phyloP scores from a whole-genome alignment of 2,888 invertebrate species.

The Apotomis turbidana region DNA sequence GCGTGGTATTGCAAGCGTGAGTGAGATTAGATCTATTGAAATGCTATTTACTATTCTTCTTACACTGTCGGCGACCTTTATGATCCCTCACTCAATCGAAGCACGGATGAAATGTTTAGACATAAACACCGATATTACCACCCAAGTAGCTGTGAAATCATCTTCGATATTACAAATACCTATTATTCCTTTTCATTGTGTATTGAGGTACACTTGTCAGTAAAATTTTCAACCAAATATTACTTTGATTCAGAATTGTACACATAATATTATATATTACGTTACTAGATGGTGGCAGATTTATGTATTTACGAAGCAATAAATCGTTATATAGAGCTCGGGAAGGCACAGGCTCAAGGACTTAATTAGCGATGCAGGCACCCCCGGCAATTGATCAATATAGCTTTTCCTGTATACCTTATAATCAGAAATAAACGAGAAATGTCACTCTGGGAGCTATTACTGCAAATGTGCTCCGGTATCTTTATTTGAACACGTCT shows the following conservation, averaged over 20 bases:
- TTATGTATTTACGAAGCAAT: neutral
- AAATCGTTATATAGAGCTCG: neutral
- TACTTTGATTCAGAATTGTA: neutral
- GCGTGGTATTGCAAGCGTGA: slow-evolving; percentile 9
- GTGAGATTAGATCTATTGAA: slow-evolving; percentile 11
- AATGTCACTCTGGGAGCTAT: neutral
- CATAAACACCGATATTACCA: neutral
- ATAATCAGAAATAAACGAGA: neutral
- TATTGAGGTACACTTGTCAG: neutral
- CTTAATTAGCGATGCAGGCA: neutral
- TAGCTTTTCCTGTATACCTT: neutral
- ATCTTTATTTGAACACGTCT: slow-evolving; percentile 1
- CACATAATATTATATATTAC: neutral
- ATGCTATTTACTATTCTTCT: neutral
- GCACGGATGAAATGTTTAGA: neutral
- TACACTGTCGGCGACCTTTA: slow-evolving; percentile 6
- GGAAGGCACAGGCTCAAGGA: neutral
- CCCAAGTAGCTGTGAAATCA: neutral
- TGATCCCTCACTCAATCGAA: slow-evolving; percentile 8
- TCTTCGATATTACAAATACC: neutral
- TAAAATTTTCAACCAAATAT: neutral
- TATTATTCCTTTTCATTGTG: neutral
- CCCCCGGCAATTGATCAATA: slow-evolving; percentile 5
- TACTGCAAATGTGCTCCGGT: neutral
- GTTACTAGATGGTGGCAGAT: neutral